Evolutionary conservation across 2,797 vertebrate genomes (phyloP), one percentile per base, ranked within the genome.

Genomic region (Rachycentron canadum): DNA sequence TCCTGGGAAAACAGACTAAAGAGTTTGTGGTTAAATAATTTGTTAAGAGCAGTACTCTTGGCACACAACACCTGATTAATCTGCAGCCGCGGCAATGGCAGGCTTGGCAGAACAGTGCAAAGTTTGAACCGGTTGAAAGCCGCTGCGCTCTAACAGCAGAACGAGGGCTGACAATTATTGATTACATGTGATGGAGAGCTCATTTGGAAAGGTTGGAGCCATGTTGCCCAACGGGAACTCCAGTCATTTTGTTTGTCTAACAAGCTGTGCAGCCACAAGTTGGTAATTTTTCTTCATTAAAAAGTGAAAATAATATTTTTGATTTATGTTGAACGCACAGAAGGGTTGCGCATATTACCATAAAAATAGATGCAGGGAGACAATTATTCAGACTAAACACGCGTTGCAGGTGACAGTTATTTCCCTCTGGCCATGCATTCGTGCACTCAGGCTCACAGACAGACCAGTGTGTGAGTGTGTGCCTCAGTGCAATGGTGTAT

Each of bases 211-310:
- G 76, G 86, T 86, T 80, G 64, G 76, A 81, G 68, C 74, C 61
- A 34, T 2, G 79, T 77, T 66, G 43, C 78, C 70, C 71, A 4
- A 68, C 21, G 28, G 85, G 73, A 83, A 64, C 78, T 58, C 69
- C 59, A 50, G 52, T 82, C 76, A 38, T 76, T 81, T 52, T 86
- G 81, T 89, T 88, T 88, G 80, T 85, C 85, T 87, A 90, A 90
- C 85, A 88, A 90, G 85, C 86, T 66, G 78, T 50, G 68, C 58
- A 55, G 69, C 73, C 73, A 80, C 74, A 81, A 83, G 77, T 85
- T 83, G 73, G 80, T 89, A 5, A 82, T 92, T 88, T 84, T 75
- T 92, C 86, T 89, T 92, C 89, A 91, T 92, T 93, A 93, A 86
- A 88, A 82, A 41, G 40, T 7, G 8, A 78, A 85, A 81, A 87